Conservation (phyloP, 2,113 vertebrate species). For the Grallaria varia region DNA sequence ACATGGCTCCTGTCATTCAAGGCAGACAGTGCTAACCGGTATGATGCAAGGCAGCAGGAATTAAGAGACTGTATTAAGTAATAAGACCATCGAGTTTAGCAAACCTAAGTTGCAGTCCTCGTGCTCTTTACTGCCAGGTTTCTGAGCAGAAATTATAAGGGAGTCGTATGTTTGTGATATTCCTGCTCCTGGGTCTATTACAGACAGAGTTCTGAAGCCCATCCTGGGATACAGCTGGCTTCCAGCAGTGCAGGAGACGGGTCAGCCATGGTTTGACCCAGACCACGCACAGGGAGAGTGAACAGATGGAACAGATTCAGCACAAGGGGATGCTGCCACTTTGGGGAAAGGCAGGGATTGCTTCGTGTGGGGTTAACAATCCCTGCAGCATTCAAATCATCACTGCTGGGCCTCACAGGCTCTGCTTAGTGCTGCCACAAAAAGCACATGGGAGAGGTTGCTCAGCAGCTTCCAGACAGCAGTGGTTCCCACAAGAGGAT, state of each 20-base stretch:
- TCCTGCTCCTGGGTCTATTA: background rate
- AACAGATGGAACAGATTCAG: background rate
- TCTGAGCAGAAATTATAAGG: background rate
- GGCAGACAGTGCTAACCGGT: background rate
- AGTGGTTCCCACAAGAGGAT: background rate
- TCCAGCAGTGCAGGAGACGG: background rate
- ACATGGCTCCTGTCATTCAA: background rate
- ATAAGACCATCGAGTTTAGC: background rate
- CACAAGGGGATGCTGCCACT: background rate
- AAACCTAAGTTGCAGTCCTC: background rate
- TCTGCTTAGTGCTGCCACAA: background rate
- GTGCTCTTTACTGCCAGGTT: background rate
- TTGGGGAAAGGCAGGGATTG: background rate
- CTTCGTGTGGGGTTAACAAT: background rate
- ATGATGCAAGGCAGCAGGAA: background rate
- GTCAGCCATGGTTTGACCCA: background rate
- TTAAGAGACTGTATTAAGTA: background rate
- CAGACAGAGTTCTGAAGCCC: background rate
- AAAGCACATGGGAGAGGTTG: background rate
- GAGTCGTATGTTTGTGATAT: background rate
- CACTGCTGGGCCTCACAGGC: background rate
- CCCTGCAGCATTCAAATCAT: background rate
- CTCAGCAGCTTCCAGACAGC: background rate
- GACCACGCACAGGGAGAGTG: fast-evolving
- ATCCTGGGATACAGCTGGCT: fast-evolving